Base-by-base conservation (phyloP, 2,113 vertebrate genomes). In the Gila orcuttii region DNA sequence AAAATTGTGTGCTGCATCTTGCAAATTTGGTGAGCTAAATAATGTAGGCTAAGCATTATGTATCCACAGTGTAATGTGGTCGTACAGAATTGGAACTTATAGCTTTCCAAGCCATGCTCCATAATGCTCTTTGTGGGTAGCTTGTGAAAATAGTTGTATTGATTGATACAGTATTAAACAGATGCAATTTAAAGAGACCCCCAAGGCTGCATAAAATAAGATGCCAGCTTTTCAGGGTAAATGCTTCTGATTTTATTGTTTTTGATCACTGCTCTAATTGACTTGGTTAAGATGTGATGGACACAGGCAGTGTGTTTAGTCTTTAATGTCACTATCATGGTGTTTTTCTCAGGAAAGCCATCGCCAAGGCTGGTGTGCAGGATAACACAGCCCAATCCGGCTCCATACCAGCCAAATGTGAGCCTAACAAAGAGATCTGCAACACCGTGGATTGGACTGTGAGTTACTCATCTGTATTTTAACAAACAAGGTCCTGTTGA, bases 401-500 rank as follows among this genome's bases (percentile, higher is more conserved):
- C 36, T 89, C 92, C 0, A 76, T 91, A 0, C 87, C 95, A 11
- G 82, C 89, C 55, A 94, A 91, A 79, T 87, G 87, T 0, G 96
- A 97, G 73, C 74, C 91, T 0, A 95, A 93, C 76, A 92, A 91
- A 80, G 96, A 97, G 89, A 96, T 96, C 39, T 95, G 92, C 90
- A 96, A 92, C 93, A 95, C 92, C 1, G 94, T 98, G 12, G 97
- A 99, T 94, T 99, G 98, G 98, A 98, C 92, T 0, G 98, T 99
- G 93, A 97, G 97, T 96, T 55, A 11, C 71, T 36, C 10, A 59
- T 33, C 17, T 85, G 33, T 73, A 36, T 39, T 55, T 69, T 3
- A 74, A 47, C 13, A 47, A 47, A 3, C 23, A 42, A 23, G 36
- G 11, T 57, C 7, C 21, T 8, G 55, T 71, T 12, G 10, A 2